Percentiles rank a stretch among this genome's conserved stretches.
phyloP scores from a whole-genome alignment of 2,113 vertebrate genomes.

The Toxotes jaculatrix region DNA sequence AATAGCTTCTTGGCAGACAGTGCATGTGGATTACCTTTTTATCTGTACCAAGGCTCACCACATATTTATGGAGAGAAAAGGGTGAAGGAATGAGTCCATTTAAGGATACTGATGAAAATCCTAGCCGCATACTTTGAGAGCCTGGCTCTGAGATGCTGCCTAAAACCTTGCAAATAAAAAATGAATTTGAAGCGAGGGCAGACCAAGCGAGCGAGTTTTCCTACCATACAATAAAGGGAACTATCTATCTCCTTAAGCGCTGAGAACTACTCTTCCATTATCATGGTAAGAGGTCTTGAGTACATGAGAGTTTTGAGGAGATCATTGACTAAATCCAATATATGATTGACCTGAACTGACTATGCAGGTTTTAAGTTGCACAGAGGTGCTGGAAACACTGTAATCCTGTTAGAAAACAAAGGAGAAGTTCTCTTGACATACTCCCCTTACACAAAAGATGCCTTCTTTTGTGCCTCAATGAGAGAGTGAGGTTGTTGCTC shows the following conservation, averaged over 20 bases:
- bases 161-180: slow-evolving; percentile 25
- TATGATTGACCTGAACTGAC: background rate
- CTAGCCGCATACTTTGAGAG: slow-evolving; percentile 41
- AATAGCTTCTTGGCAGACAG: slow-evolving; percentile 73
- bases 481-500: slow-evolving; percentile 47
- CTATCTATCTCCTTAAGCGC: background rate
- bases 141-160: slow-evolving; percentile 38
- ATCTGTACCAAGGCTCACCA: slow-evolving; percentile 61
- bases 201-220: background rate
- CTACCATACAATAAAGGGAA: background rate
- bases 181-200: background rate
- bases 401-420: slow-evolving; percentile 34
- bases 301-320: background rate
- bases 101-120: slow-evolving; percentile 74
- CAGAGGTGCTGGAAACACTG: background rate
- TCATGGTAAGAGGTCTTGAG: slow-evolving; percentile 4
- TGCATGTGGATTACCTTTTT: slow-evolving; percentile 73
- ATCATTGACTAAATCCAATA: background rate
- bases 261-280: background rate
- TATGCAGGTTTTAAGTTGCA: background rate
- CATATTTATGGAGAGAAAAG: slow-evolving; percentile 67
- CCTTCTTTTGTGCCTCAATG: slow-evolving; percentile 36
- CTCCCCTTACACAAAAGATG: slow-evolving; percentile 25
- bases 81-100: slow-evolving; percentile 71
- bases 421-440: background rate